Percentiles rank a stretch among this genome's conserved stretches.
Evolutionary conservation across 30 jellyfish, hydroid and myxozoan species (phyloP).

Genomic region (Cassiopea xamachana): DNA sequence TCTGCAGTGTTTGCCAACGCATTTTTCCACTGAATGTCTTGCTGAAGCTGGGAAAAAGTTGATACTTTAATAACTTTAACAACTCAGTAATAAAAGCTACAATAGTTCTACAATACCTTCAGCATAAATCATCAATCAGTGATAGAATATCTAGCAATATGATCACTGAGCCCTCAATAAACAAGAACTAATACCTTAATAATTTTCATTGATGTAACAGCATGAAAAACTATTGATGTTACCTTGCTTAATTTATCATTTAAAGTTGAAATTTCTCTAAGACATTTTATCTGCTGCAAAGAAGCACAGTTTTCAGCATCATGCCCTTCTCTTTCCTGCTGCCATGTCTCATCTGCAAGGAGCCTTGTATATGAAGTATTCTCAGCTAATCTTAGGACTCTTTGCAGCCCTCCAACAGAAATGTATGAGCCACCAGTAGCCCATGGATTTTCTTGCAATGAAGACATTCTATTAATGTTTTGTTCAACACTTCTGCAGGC

Average conservation of each 20-base stretch:
- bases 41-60: conserved; percentile 27
- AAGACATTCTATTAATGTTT: background rate
- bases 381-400: conserved; percentile 45
- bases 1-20: conserved; percentile 39
- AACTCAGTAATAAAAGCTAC: no score
- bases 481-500: background rate
- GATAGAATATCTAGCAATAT: no score
- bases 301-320: conserved; percentile 19
- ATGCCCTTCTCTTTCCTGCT: background rate
- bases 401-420: conserved; percentile 48
- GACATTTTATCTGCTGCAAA: conserved; percentile 22
- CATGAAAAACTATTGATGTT: background rate
- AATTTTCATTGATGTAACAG: background rate
- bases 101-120: no score
- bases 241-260: conserved; percentile 38
- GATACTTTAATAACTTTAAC: no score
- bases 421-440: conserved; percentile 46
- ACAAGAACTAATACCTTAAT: no score
- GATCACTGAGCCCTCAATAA: no score
- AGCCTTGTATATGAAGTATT: background rate
- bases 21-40: conserved; percentile 20
- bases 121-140: no score
- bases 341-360: background rate
- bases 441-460: conserved; percentile 53
- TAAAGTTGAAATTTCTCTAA: conserved; percentile 30